Conservation (phyloP, 2,113 vertebrate species). For the Hyperopisus bebe region DNA sequence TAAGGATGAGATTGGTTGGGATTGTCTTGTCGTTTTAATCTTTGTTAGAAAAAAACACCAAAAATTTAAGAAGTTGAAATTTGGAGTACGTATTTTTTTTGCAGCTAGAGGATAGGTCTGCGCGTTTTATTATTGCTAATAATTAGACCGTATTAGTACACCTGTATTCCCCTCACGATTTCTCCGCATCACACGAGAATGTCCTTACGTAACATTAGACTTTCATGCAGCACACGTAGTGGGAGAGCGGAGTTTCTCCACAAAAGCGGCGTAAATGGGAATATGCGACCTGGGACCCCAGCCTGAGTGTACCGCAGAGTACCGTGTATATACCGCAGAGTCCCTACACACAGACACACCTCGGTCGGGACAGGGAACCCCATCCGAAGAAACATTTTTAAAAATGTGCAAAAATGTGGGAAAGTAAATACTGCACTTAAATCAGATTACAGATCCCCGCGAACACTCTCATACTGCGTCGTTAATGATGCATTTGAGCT, state of each 20-base stretch:
- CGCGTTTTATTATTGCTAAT: background rate
- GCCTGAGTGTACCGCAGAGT: background rate
- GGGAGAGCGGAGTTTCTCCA: background rate
- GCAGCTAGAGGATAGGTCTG: background rate
- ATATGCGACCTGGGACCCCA: background rate
- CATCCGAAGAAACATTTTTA: background rate
- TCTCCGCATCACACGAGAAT: background rate
- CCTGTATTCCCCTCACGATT: background rate
- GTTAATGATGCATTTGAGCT: background rate
- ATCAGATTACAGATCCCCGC: background rate
- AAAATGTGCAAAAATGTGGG: background rate
- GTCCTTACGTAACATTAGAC: background rate
- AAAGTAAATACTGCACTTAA: background rate
- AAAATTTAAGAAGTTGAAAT: background rate
- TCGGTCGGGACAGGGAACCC: background rate
- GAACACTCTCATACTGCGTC: background rate
- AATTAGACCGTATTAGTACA: background rate
- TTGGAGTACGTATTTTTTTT: background rate
- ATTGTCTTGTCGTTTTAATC: background rate
- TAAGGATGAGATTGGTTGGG: background rate
- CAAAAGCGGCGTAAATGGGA: background rate
- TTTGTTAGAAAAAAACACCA: background rate
- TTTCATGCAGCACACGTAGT: background rate
- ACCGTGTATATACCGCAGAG: background rate
- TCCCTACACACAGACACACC: background rate